Base-by-base conservation (phyloP, 2,113 vertebrate genomes). In the Oreochromis aureus region DNA sequence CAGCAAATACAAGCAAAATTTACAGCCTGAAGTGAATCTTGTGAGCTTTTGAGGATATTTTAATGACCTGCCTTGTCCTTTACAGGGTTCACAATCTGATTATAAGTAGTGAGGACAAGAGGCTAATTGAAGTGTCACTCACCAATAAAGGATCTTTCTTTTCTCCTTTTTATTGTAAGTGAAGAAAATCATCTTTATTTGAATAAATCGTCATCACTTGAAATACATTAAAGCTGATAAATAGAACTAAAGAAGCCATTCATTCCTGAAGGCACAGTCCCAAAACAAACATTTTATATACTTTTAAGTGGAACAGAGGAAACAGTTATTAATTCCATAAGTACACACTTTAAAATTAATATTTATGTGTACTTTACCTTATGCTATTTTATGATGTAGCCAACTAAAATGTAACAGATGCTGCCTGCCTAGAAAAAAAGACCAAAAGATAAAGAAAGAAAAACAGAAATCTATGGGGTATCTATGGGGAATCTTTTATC, bases 91-190 rank as follows among this genome's bases (percentile, higher is more conserved):
- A 86, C 92, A 76, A 96, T 96, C 95, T 95, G 93, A 96, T 97
- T 96, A 95, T 95, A 95, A 94, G 93, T 76, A 53, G 48, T 84
- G 48, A 93, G 91, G 89, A 95, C 84, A 89, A 89, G 79, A 92
- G 95, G 93, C 92, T 96, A 97, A 97, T 96, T 96, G 95, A 96
- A 96, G 94, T 96, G 96, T 95, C 96, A 96, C 86, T 96, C 94
- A 94, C 86, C 19, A n/a, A 87, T 87, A 76, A 90, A 91, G 90
- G 91, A 92, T 91, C 81, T 85, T 86, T 83, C 58, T 85, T 83
- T 85, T 91, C 79, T 34, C 69, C 58, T 24, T 82, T 90, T 84
- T 89, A 34, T 90, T 82, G 55, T 86, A 53, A 91, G 88, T 89
- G 88, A 87, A 85, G 51, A 88, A 88, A 94, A 89, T 92, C 83